phyloP scores from a whole-genome alignment of 1,140 invertebrate genomes.

The Lithobius niger region DNA sequence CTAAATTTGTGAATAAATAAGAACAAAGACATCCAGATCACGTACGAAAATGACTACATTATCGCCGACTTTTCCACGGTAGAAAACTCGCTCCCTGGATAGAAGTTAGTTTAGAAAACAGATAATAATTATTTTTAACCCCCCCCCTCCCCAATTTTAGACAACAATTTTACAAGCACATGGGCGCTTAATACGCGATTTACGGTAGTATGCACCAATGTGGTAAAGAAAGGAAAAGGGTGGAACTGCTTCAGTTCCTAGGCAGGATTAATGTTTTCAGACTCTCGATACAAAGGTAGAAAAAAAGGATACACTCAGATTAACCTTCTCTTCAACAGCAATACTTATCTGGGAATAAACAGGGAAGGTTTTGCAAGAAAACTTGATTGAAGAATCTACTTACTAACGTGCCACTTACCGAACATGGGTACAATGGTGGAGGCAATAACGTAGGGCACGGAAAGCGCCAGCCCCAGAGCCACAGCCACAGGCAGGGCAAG shows the following conservation, averaged over 20 bases:
- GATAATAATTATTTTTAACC: too few relatives aligned
- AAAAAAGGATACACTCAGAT: slow-evolving; percentile 1
- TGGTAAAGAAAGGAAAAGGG: neutral
- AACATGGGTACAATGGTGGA: slow-evolving; percentile 68
- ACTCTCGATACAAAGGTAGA: neutral
- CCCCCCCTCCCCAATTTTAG: too few relatives aligned
- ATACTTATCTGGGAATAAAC: neutral
- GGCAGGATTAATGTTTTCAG: neutral
- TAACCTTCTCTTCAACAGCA: neutral
- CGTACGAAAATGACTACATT: too few relatives aligned
- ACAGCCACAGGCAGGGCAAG: slow-evolving; percentile 80
- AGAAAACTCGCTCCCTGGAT: too few relatives aligned
- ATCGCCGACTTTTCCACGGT: too few relatives aligned
- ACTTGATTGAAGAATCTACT: neutral
- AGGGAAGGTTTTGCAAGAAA: neutral
- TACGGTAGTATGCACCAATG: too few relatives aligned
- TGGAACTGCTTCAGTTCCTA: neutral
- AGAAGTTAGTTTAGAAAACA: too few relatives aligned
- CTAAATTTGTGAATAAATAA: too few relatives aligned
- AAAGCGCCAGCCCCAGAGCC: slow-evolving; percentile 68
- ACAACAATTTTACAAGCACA: too few relatives aligned
- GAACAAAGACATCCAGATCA: too few relatives aligned
- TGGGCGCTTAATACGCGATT: too few relatives aligned
- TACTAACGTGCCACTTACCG: slow-evolving; percentile 26
- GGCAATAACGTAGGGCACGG: slow-evolving; percentile 77